Evolutionary conservation across 2,113 vertebrate species (phyloP), one percentile per base, ranked within the genome.

Genomic region (Microtus ochrogaster): DNA sequence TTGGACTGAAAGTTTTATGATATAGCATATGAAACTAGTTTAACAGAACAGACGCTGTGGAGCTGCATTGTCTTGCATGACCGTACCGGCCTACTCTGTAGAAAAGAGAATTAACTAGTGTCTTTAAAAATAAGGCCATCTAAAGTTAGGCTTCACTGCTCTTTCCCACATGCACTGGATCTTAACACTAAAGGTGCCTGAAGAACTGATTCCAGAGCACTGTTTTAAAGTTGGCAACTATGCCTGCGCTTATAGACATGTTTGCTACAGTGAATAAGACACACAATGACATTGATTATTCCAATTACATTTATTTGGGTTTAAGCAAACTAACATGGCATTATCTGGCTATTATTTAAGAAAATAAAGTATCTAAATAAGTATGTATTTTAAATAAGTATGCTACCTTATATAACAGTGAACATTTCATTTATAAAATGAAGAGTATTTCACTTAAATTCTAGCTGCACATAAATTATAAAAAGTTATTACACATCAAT

Each of bases 1-100:
- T 99, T 99, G 99, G 99, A 99, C 99, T 99, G 99, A 99, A 99
- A 99, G 99, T 99, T 99, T 99, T 98, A 98, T 98, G 98, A 98
- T 99, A 98, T 96, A 98, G 98, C 98, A 98, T 98, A 98, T 96
- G 98, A 98, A 98, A 99, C 98, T 98, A 98, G 98, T 98, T 98
- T 90, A 98, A 98, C 98, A 98, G 90, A 98, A 99, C 98, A 97
- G 77, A 98, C 97, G 94, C 97, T 97, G 97, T 96, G 89, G 98
- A 92, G 92, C 94, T 96, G 97, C 97, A 98, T 98, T 98, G 98
- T 98, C 98, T 98, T 94, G 63, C 89, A 81, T 86, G 90, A 81
- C 95, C 95, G 91, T 72, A 72, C 14, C 85, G 96, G 86, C 88
- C 92, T 92, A 90, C 79, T 96, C 74, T 93, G 63, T 44, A 87